Percentiles rank a stretch among this genome's conserved stretches.
These are phyloP conservation scores for Anoplius nigerrimus DNA, from an alignment of 2,888 invertebrate genomes.

Conservation along the genomic window DNA sequence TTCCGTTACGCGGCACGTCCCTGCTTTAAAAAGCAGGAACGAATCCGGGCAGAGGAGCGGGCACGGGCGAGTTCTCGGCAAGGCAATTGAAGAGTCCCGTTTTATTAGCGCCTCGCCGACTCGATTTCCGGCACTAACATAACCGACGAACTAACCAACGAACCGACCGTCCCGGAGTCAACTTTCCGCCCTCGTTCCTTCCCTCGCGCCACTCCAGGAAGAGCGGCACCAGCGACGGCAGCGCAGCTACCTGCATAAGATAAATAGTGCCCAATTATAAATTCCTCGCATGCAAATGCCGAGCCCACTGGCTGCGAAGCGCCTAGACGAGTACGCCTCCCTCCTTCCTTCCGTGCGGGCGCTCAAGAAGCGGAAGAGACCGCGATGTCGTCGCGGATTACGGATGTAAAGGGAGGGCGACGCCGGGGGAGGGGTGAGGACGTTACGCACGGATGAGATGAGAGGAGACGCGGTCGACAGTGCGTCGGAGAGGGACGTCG, in stretches of 20 bases:
- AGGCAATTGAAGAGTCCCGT: conserved; percentile 22
- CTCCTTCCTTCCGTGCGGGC: conserved; percentile 46
- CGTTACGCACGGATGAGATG: conserved; percentile 19
- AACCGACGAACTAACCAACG: conserved; percentile 40
- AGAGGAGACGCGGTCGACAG: conserved; percentile 23
- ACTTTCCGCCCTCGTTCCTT: conserved; percentile 30
- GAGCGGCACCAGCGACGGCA: conserved; percentile 14
- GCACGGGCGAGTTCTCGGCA: too few species aligned
- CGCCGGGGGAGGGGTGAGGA: neutral
- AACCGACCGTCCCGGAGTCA: conserved; percentile 29
- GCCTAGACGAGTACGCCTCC: conserved; percentile 34
- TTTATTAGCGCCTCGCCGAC: conserved; percentile 21
- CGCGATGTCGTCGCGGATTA: conserved; percentile 24
- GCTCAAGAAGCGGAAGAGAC: conserved; percentile 54
- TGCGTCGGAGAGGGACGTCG: conserved; percentile 32
- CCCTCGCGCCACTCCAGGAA: conserved; percentile 27
- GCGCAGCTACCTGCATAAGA: conserved; percentile 44
- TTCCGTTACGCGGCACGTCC: too few species aligned
- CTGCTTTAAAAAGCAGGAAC: too few species aligned
- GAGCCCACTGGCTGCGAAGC: conserved; percentile 36
- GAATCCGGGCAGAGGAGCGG: too few species aligned
- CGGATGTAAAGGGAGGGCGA: conserved; percentile 8
- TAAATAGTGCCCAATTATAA: conserved; percentile 63
- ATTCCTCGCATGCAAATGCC: conserved; percentile 63
- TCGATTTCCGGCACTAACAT: conserved; percentile 26